Conservation (phyloP, 92 coral and sea anemone species). For the Ricordea florida region DNA sequence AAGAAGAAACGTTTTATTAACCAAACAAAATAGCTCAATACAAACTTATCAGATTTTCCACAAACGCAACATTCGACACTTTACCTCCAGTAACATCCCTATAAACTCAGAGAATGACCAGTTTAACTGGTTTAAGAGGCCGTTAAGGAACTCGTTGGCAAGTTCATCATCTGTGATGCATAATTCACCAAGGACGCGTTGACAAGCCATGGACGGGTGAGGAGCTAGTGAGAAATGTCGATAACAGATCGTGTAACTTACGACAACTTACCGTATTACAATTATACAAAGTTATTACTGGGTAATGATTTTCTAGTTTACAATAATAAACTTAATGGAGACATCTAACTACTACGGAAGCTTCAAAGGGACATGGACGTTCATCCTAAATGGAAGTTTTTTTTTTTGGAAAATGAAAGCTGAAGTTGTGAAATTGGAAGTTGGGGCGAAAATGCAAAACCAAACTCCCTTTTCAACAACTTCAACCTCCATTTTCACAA, state of each 20-base stretch:
- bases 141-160: conserved; percentile 88
- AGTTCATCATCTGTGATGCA: conserved; percentile 78
- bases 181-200: conserved; percentile 70
- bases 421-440: too few species aligned
- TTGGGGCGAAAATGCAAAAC: too few species aligned
- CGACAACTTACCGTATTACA: neutral
- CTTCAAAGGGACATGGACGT: too few species aligned
- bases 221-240: conserved; percentile 58
- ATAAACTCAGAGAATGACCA: conserved; percentile 99
- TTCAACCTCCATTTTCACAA: too few species aligned
- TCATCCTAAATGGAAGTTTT: too few species aligned
- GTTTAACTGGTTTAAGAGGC: conserved; percentile 94
- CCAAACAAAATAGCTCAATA: neutral
- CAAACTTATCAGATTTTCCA: neutral
- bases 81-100: conserved; percentile 98
- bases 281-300: neutral
- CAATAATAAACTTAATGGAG: too few species aligned
- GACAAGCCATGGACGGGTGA: conserved; percentile 77
- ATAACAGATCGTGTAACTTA: neutral
- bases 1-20: neutral
- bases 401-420: too few species aligned
- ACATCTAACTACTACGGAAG: too few species aligned
- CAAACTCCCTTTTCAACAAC: too few species aligned
- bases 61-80: neutral
- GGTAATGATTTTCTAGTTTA: too few species aligned